Percentiles rank a stretch among this genome's conserved stretches.
Conservation (phyloP, 2,113 vertebrate species). For the Anolis sagrei region DNA sequence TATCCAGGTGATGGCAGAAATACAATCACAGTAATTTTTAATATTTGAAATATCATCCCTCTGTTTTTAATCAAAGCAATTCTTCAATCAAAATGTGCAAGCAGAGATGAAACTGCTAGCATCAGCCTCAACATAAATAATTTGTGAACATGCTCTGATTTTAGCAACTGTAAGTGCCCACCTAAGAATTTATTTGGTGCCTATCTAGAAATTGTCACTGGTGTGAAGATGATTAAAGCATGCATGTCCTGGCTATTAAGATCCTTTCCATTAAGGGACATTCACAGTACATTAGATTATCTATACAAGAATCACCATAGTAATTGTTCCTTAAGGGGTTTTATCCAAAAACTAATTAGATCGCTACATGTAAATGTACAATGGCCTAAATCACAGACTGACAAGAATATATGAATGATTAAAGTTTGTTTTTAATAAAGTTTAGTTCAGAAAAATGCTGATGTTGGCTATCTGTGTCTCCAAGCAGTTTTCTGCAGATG, state of each 20-base stretch:
- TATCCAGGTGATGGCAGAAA: background rate
- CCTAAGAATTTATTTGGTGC: slow-evolving; percentile 4
- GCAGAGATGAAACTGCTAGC: background rate
- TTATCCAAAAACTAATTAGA: slow-evolving; percentile 29
- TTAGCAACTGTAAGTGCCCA: background rate
- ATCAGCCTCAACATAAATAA: background rate
- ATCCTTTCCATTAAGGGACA: background rate
- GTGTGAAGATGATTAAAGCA: slow-evolving; percentile 26
- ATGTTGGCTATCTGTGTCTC: background rate
- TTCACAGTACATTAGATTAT: slow-evolving; percentile 8
- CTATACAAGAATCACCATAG: background rate
- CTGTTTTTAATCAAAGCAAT: background rate
- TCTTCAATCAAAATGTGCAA: background rate
- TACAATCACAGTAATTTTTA: slow-evolving; percentile 5
- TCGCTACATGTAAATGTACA: background rate
- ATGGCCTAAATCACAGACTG: background rate
- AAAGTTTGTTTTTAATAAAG: slow-evolving; percentile 5
- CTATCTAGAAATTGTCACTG: slow-evolving; percentile 15
- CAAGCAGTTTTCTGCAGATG: background rate
- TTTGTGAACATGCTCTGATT: slow-evolving; percentile 1
- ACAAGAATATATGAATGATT: background rate
- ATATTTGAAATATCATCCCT: background rate
- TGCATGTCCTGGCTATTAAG: slow-evolving; percentile 1
- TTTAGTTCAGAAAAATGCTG: background rate
- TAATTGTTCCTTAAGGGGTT: slow-evolving; percentile 23